Evolutionary conservation across 2,797 vertebrate species (phyloP).

Genomic region (Manis pentadactyla): DNA sequence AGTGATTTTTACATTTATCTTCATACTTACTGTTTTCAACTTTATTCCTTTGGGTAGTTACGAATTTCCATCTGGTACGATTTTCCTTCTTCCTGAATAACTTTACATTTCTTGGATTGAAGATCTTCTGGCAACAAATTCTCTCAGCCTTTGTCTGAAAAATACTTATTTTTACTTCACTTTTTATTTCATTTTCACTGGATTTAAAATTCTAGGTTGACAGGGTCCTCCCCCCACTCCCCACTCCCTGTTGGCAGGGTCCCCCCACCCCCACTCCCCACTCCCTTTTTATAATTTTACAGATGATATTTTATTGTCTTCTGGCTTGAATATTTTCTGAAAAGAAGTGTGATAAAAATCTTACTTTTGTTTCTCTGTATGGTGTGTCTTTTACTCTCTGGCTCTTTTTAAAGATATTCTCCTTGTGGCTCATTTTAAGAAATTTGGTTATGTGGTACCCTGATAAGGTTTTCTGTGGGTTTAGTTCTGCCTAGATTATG

Average conservation of each 20-base stretch:
- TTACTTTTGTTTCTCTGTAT: background rate
- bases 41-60: background rate
- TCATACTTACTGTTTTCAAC: background rate
- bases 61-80: conserved; percentile 12
- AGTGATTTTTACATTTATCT: conserved; percentile 13
- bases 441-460: background rate
- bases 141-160: background rate
- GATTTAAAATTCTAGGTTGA: background rate
- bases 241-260: no score
- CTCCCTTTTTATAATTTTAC: background rate
- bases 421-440: background rate
- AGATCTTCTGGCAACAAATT: background rate
- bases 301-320: background rate
- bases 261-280: no score
- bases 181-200: background rate
- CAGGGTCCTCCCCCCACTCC: no score
- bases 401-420: background rate
- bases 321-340: background rate
- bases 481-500: background rate
- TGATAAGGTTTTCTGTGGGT: background rate
- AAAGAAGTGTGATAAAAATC: background rate
- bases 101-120: conserved; percentile 19
- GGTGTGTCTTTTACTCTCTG: background rate
- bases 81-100: conserved; percentile 19
- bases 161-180: background rate